These are phyloP conservation scores for Cephus rjabovi DNA, from an alignment of 2,888 invertebrate species.

Conservation along the genomic window DNA sequence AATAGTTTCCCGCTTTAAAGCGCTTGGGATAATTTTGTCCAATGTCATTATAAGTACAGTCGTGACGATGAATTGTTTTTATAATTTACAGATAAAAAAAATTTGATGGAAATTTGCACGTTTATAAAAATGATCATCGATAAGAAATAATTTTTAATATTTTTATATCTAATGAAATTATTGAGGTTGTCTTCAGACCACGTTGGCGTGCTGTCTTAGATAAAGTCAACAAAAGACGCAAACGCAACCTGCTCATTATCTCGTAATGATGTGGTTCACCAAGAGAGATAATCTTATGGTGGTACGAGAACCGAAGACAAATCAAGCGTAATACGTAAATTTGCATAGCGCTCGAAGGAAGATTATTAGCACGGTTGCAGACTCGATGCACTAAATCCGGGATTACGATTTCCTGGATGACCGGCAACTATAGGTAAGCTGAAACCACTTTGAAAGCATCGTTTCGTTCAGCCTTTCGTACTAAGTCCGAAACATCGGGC, in stretches of 20 bases:
- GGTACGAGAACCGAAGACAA: neutral
- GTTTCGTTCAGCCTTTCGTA: slow-evolving; percentile 8
- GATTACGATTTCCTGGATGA: slow-evolving; percentile 36
- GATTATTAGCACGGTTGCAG: slow-evolving; percentile 46
- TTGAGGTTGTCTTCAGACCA: neutral
- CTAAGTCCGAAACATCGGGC: slow-evolving; percentile 46
- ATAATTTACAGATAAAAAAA: neutral
- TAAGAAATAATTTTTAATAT: neutral
- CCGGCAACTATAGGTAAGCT: slow-evolving; percentile 24
- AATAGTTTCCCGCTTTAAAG: neutral
- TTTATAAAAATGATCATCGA: neutral
- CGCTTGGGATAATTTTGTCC: neutral
- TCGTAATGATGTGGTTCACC: neutral
- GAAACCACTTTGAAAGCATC: slow-evolving; percentile 13
- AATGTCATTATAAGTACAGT: neutral
- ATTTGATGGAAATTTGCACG: neutral
- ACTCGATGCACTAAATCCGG: slow-evolving; percentile 29
- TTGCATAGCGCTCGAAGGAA: slow-evolving; percentile 42
- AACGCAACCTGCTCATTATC: neutral
- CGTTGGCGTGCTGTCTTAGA: neutral
- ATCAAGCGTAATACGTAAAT: slow-evolving; percentile 37
- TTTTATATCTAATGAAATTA: neutral
- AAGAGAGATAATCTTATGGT: neutral
- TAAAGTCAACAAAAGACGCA: neutral
- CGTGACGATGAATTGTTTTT: neutral